Conservation (phyloP, 2,888 invertebrate genomes). For the Diaprepes abbreviatus region DNA sequence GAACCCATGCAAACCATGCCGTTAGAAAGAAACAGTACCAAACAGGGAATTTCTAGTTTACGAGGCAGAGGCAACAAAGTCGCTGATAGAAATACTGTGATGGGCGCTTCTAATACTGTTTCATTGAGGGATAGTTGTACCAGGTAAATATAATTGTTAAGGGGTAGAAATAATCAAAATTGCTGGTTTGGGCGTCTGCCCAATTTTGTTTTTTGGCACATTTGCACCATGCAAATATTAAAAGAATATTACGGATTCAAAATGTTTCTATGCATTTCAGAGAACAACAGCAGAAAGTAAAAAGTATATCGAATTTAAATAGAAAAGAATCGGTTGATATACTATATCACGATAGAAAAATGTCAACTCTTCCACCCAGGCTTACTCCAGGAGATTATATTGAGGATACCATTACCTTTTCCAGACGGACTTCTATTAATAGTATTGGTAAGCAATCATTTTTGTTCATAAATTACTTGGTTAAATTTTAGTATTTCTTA, state of each 20-base stretch:
- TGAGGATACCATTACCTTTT: conserved; percentile 59
- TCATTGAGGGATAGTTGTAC: conserved; percentile 1
- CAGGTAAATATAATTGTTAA: too few relatives aligned
- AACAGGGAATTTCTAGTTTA: conserved; percentile 29
- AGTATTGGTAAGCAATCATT: conserved; percentile 57
- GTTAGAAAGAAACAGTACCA: conserved; percentile 23
- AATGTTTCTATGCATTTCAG: conserved; percentile 11
- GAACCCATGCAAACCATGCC: conserved; percentile 31
- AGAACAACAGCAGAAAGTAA: conserved; percentile 42
- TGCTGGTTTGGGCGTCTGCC: too few relatives aligned
- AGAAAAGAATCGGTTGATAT: conserved; percentile 23
- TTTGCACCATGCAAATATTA: too few relatives aligned
- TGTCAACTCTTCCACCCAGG: conserved; percentile 31
- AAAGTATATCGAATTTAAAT: conserved; percentile 42
- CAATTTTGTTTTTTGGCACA: too few relatives aligned
- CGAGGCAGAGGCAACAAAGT: conserved; percentile 48
- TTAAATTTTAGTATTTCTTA: too few relatives aligned
- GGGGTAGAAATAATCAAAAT: too few relatives aligned
- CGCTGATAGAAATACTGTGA: conserved; percentile 37
- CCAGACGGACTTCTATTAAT: conserved; percentile 57
- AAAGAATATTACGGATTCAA: too few relatives aligned
- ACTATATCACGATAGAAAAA: conserved; percentile 23
- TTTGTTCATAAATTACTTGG: too few relatives aligned
- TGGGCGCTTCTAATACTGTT: conserved; percentile 6
- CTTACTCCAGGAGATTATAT: conserved; percentile 34